Evolutionary conservation across 1,140 invertebrate species (phyloP), one percentile per base, ranked within the genome.

Genomic region (Brachionus rubens): DNA sequence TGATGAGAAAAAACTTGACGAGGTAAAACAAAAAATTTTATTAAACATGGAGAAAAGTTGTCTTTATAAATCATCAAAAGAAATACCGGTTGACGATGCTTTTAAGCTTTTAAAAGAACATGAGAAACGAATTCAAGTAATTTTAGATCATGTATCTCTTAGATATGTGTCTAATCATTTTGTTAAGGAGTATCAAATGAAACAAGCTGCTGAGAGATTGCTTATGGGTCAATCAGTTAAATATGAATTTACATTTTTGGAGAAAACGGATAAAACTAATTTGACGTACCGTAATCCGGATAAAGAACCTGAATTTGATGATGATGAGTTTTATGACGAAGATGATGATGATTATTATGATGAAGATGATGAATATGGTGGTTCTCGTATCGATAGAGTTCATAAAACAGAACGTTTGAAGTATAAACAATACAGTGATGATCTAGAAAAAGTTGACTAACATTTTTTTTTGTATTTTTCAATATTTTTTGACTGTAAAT

Each of bases 101-200:
- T 72, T 72, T 54, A 48, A 72, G 16, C 9, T 72, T 19, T 21
- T 72, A 40, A 72, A 72, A 30, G 68, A 72, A 1, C 68, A 72
- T 24, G 68, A 72, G 33, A 54, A 72, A n/a, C 43, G 46, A 28
- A 50, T 72, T 72, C 46, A 72, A 41, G 67, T 70, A 48, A 28
- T n/a, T n/a, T n/a, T n/a, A n/a, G 9, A 62, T 62, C 7, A 16
- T 41, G 6, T 10, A 41, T 16, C 19, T 16, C 9, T 10, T 28
- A 4, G 6, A 48, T 48, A 24, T 41, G 9, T 41, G 12, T 68
- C 5, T 24, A 21, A 47, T 30, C 9, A n/a, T 43, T 48, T 48
- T 46, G 6, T 36, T 47, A 24, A 70, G 67, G 68, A 72, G 40
- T 33, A 21, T 19, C 68, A 72, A 30, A 72, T 72, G 46, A 72